Percentiles rank a stretch among this genome's conserved stretches.
Conservation (phyloP, 2,888 invertebrate genomes). For the Gymnoscelis rufifasciata region DNA sequence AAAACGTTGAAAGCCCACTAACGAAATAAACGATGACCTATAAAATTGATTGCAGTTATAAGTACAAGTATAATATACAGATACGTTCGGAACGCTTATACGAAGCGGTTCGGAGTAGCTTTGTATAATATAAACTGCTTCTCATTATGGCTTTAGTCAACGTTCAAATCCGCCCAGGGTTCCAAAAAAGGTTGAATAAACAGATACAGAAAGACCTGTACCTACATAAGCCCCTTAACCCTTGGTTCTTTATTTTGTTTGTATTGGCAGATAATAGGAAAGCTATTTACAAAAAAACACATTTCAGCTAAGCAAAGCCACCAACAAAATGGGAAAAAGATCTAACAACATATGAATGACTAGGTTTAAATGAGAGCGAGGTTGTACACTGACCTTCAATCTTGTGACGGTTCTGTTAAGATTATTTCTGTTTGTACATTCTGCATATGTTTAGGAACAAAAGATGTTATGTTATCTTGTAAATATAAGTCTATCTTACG, state of each 20-base stretch:
- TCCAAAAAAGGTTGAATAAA: slow-evolving; percentile 23
- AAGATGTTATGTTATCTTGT: too few relatives aligned
- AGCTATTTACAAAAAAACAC: not conserved
- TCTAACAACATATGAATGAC: too few relatives aligned
- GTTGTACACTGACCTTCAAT: too few relatives aligned
- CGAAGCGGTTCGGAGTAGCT: too few relatives aligned
- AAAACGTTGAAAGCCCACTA: not conserved
- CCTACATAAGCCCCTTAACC: slow-evolving; percentile 3
- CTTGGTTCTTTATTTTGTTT: slow-evolving; percentile 3
- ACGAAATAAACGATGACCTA: not conserved
- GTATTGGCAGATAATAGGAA: slow-evolving; percentile 7
- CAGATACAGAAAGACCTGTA: slow-evolving; percentile 7
- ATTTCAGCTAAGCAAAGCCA: not conserved
- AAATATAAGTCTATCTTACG: too few relatives aligned
- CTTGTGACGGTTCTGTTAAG: too few relatives aligned
- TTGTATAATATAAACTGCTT: not conserved
- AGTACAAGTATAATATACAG: too few relatives aligned
- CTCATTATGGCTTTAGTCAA: slow-evolving; percentile 7
- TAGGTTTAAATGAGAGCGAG: too few relatives aligned
- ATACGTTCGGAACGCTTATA: not conserved
- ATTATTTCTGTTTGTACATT: too few relatives aligned
- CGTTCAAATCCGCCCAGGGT: slow-evolving; percentile 21
- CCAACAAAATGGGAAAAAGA: too few relatives aligned
- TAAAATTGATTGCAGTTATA: not conserved
- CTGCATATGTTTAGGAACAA: too few relatives aligned